Conservation (phyloP, 2,797 vertebrate species). For the Chanos chanos region DNA sequence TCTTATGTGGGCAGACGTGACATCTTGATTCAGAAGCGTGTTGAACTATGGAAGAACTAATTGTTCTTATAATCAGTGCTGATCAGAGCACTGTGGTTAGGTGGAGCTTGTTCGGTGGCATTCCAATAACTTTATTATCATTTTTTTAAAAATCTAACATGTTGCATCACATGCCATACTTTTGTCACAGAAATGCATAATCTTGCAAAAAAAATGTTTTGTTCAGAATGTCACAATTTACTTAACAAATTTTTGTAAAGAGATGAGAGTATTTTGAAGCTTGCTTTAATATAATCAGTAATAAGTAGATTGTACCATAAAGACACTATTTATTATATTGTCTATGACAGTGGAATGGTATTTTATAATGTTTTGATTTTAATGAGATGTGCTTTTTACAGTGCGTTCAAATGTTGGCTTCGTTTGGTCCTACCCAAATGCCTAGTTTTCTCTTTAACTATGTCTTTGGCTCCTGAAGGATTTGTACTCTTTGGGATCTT, state of each 20-base stretch:
- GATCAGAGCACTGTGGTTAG: too few species aligned
- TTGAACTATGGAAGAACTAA: too few species aligned
- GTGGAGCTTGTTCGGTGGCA: slow-evolving; percentile 47
- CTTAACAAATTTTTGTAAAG: slow-evolving; percentile 49
- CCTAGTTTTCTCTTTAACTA: slow-evolving; percentile 67
- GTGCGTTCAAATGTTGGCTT: slow-evolving; percentile 80
- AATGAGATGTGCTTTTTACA: slow-evolving; percentile 86
- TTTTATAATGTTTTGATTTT: slow-evolving; percentile 78
- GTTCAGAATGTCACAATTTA: slow-evolving; percentile 33
- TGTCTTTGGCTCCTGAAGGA: slow-evolving; percentile 84
- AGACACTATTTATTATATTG: slow-evolving; percentile 64
- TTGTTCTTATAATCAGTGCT: too few species aligned
- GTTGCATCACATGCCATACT: not conserved
- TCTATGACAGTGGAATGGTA: slow-evolving; percentile 75
- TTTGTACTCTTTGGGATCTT: slow-evolving; percentile 91
- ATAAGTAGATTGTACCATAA: slow-evolving; percentile 59
- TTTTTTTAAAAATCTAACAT: slow-evolving; percentile 3
- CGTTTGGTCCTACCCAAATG: slow-evolving; percentile 55
- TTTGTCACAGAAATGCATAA: slow-evolving; percentile 9
- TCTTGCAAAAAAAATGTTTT: slow-evolving; percentile 33
- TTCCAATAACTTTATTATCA: slow-evolving; percentile 40
- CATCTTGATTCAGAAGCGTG: slow-evolving; percentile 30
- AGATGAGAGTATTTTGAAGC: slow-evolving; percentile 62
- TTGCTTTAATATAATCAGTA: slow-evolving; percentile 60
- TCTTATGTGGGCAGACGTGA: not conserved